Base-by-base conservation (phyloP, 2,113 vertebrate species). In the Grus americana region DNA sequence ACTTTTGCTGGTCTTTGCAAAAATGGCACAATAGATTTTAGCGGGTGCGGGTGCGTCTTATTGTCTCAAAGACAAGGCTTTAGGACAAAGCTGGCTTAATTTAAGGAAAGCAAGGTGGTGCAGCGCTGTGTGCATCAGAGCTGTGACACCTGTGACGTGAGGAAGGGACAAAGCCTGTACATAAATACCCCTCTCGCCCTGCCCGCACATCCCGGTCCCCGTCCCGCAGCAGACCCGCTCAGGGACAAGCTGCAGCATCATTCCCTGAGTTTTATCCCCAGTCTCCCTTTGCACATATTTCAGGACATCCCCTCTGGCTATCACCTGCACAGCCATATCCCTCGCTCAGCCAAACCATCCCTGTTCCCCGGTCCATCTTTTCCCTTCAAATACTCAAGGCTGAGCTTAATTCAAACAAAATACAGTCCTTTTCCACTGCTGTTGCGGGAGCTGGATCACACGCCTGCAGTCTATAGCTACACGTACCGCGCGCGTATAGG, bases 1-100 rank as follows among this genome's bases (percentile, higher is more conserved):
- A 47, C 90, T 97, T 97, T 92, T 97, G 96, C 98, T 97, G 97
- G 95, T 96, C 98, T 98, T 97, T 97, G 97, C 98, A 97, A 90
- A 98, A 97, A 97, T 2, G 66, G 94, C 65, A 90, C 93, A 82
- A 93, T 55, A 97, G 96, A 94, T 97, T 97, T 92, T 74, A 92
- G 90, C 0, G 42, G 58, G 61, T 47, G 90, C 0, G 42, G 58
- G 61, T 47, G 75, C 62, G 34, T 94, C 93, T 93, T 80, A 92
- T 32, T 89, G 74, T 86, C 92, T 93, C 86, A 30, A 42, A 93
- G 93, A 78, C 15, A 50, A 49, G 90, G 62, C 92, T 16, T 14
- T 22, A 72, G 91, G 66, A 58, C 74, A 80, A 62, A 46, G 66
- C 82, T 16, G 50, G 78, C 47, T 68, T 79, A 13, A 85, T 68